Percentiles rank a stretch among this genome's conserved stretches.
These are phyloP conservation scores for Grallaria varia DNA, from an alignment of 2,113 vertebrate genomes.

Conservation along the genomic window DNA sequence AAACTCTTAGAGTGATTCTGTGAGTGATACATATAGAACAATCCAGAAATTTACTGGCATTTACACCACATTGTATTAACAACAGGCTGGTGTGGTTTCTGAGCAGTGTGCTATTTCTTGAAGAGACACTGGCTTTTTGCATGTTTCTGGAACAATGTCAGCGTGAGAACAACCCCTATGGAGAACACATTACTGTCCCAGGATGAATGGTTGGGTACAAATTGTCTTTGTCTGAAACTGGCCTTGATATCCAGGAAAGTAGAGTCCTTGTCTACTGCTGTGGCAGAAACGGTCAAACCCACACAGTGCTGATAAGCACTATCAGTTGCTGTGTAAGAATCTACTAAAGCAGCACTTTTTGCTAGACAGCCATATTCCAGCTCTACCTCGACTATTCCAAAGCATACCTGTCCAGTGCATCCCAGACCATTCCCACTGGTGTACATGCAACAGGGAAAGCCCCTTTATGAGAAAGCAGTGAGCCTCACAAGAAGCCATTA, in stretches of 20 bases:
- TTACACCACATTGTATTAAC: background rate
- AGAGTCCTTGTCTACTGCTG: background rate
- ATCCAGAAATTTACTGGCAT: background rate
- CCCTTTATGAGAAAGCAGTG: background rate
- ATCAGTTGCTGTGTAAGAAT: background rate
- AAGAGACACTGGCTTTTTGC: background rate
- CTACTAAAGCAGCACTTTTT: background rate
- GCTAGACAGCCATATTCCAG: background rate
- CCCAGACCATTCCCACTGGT: fast-evolving
- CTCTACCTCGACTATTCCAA: background rate
- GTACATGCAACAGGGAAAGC: background rate
- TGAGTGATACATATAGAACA: background rate
- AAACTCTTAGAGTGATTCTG: background rate
- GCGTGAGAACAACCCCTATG: background rate
- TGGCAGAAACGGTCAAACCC: background rate
- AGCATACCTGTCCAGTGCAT: background rate
- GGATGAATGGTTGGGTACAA: background rate
- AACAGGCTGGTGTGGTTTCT: background rate
- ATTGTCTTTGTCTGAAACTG: background rate
- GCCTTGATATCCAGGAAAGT: background rate
- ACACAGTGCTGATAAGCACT: background rate
- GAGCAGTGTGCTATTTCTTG: background rate
- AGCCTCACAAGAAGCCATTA: fast-evolving
- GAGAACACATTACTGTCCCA: background rate
- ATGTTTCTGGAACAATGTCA: background rate